Evolutionary conservation across 1,140 invertebrate species (phyloP).

Genomic region (Drosophila mauritiana): DNA sequence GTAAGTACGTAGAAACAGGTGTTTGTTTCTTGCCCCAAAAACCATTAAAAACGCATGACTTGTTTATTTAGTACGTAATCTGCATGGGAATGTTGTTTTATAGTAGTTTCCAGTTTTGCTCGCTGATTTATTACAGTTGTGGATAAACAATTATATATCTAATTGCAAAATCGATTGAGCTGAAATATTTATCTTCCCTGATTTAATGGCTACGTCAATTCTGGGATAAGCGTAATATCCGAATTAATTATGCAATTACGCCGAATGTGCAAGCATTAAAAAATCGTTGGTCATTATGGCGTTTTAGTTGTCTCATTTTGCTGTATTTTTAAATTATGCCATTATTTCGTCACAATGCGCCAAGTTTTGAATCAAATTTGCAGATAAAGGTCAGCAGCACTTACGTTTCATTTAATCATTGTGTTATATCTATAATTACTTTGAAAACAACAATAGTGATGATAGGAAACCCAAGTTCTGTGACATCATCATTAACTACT

Average conservation of each 20-base stretch:
- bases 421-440: not conserved
- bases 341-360: slow-evolving; percentile 9
- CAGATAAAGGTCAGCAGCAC: not conserved
- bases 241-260: not conserved
- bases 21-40: slow-evolving; percentile 8
- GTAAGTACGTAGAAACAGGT: slow-evolving; percentile 32
- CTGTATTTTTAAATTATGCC: not conserved
- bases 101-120: not conserved
- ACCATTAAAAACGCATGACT: slow-evolving; percentile 17
- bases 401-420: too few species aligned
- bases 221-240: not conserved
- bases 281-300: not conserved
- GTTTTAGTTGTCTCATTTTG: not conserved
- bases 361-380: slow-evolving; percentile 4
- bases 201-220: not conserved
- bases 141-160: slow-evolving; percentile 3
- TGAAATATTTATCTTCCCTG: not conserved
- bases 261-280: not conserved
- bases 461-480: not conserved
- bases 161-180: not conserved
- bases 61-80: not conserved
- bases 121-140: not conserved
- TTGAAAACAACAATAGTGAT: not conserved
- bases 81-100: slow-evolving; percentile 24
- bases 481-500: too few species aligned